These are phyloP conservation scores for Rhea americana DNA, from an alignment of 2,113 vertebrate species.

Conservation along the genomic window DNA sequence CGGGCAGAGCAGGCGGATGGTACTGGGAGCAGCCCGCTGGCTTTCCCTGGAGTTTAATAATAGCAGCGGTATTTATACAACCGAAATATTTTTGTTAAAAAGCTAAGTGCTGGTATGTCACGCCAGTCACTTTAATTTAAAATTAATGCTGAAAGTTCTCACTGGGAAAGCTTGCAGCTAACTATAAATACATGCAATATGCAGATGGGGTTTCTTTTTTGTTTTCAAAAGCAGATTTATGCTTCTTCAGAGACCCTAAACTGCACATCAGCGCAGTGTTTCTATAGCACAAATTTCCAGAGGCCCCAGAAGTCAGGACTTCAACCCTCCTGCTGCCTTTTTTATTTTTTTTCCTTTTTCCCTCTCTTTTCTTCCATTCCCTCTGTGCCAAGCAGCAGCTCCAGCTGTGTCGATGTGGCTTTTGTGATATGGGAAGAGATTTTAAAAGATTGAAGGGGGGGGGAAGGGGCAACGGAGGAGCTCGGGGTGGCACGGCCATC, in stretches of 20 bases:
- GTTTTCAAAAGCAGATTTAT: slow-evolving; percentile 47
- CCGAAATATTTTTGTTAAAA: slow-evolving; percentile 68
- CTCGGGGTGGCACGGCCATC: background rate
- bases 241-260: slow-evolving; percentile 35
- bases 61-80: slow-evolving; percentile 66
- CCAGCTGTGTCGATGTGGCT: background rate
- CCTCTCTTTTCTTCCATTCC: background rate
- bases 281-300: slow-evolving; percentile 20
- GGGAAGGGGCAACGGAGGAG: background rate
- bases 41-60: slow-evolving; percentile 68
- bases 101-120: slow-evolving; percentile 66
- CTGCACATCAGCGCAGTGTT: slow-evolving; percentile 1
- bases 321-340: background rate
- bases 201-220: background rate
- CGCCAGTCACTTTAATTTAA: slow-evolving; percentile 67
- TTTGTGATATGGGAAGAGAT: background rate
- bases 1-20: background rate
- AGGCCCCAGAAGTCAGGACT: background rate
- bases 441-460: background rate
- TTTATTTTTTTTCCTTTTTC: no score
- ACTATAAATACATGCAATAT: slow-evolving; percentile 63
- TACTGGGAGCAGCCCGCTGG: slow-evolving; percentile 45
- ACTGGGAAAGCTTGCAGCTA: slow-evolving; percentile 65
- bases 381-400: background rate
- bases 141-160: slow-evolving; percentile 66